Base-by-base conservation (phyloP, 2,888 invertebrate genomes). In the Drosophila melanosoma region DNA sequence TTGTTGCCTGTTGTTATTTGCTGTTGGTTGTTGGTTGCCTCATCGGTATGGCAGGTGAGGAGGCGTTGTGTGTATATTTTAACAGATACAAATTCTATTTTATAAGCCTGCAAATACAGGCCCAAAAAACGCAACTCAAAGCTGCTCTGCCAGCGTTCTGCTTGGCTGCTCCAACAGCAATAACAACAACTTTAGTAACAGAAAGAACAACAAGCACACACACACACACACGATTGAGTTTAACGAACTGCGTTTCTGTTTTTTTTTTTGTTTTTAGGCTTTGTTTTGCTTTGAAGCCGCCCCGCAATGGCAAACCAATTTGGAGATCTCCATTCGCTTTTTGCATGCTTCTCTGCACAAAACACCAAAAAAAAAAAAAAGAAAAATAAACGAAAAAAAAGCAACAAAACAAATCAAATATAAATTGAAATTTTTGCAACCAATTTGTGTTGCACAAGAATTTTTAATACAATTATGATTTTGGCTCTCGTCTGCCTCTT, bases 171-270 rank as follows among this genome's bases (percentile, higher is more conserved):
- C 11, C 10, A 69, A 63, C 67, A 74, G 57, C 76, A 66, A 53
- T 83, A 53, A 59, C 69, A 72, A 57, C 66, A 71, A 59, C 68
- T 45, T 45, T 45, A 70, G 53, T 38, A 53, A 78, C 69, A 62
- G 2, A 12, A 63, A 20, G 56, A 67, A 49, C 66, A 38, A 53
- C 36, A 61, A 23, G 45, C 32, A 51, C 45, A 38, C 20, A 40
- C 23, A 23, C 38, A 54, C 40, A 65, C 48, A 59, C 48, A 42
- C 87, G 81, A 63, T 49, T 60, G 76, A 76, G 85, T 87, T 85
- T 85, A 85, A 87, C 85, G 85, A 85, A 85, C 85, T 85, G 71
- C 63, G 75, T 75, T 81, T 78, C 61, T 67, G 62, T 67, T 73
- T 64, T 66, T 49, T 17, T 66, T 62, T 60, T 68, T n/a, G n/a